Evolutionary conservation across 2,888 invertebrate species (phyloP).

Genomic region (Cerastis rubricosa): DNA sequence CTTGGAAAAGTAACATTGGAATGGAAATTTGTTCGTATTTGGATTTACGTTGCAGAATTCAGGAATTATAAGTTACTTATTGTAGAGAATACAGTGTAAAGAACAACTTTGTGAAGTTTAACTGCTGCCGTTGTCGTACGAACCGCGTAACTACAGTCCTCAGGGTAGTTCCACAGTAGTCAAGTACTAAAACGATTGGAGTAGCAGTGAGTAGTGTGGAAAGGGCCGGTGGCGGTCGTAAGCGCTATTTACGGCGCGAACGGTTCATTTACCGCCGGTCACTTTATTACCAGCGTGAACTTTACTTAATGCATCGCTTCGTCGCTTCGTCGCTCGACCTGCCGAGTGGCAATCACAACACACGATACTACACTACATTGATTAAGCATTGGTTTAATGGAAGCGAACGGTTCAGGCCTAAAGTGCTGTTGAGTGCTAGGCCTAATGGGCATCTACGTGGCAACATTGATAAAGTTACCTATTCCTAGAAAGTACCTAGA

Average conservation of each 20-base stretch:
- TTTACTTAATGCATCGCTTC: slow-evolving; percentile 76
- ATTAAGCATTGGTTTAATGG: slow-evolving; percentile 49
- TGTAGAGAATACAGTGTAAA: background rate
- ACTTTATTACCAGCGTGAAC: slow-evolving; percentile 80
- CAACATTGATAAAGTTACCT: slow-evolving; percentile 8
- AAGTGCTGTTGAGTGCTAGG: slow-evolving; percentile 36
- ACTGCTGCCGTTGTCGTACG: slow-evolving; percentile 24
- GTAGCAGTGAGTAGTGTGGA: slow-evolving; percentile 69
- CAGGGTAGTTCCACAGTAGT: slow-evolving; percentile 50
- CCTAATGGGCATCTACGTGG: slow-evolving; percentile 20
- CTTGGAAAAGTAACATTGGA: background rate
- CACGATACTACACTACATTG: slow-evolving; percentile 55
- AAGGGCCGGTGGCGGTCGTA: slow-evolving; percentile 78
- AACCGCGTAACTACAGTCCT: slow-evolving; percentile 32
- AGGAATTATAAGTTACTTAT: background rate
- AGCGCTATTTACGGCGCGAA: slow-evolving; percentile 83
- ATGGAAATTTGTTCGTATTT: background rate
- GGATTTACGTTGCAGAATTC: background rate
- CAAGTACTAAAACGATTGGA: slow-evolving; percentile 65
- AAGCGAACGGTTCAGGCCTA: slow-evolving; percentile 25
- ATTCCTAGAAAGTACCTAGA: background rate
- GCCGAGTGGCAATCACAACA: slow-evolving; percentile 45
- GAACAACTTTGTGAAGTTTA: slow-evolving; percentile 26
- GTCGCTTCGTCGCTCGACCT: slow-evolving; percentile 38
- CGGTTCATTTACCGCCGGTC: slow-evolving; percentile 83